Percentiles rank a stretch among this genome's conserved stretches.
phyloP scores from a whole-genome alignment of 2,113 vertebrate species.

The Aythya baeri region DNA sequence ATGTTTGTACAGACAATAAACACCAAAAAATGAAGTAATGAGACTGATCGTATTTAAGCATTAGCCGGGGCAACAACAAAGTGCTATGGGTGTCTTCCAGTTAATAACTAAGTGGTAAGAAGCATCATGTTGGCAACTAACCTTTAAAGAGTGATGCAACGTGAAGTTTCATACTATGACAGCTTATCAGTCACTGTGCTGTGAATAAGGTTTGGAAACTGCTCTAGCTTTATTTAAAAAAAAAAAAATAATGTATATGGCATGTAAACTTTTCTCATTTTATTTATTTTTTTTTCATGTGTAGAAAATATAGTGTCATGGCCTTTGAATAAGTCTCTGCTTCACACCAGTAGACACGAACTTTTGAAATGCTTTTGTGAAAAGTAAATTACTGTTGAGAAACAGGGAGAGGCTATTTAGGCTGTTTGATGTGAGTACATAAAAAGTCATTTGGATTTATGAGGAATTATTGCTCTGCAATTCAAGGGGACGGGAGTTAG shows the following conservation, averaged over 20 bases:
- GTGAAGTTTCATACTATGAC: neutral
- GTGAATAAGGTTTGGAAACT: neutral
- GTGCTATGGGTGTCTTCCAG: neutral
- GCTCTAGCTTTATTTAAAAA: neutral
- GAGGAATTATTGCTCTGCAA: neutral
- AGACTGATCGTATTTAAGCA: neutral
- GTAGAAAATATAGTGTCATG: neutral
- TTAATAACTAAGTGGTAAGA: neutral
- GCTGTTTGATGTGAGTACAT: neutral
- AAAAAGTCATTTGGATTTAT: neutral
- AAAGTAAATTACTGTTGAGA: neutral
- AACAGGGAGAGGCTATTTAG: neutral
- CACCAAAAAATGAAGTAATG: neutral
- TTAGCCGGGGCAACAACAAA: neutral
- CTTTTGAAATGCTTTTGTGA: neutral
- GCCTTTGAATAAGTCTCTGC: neutral
- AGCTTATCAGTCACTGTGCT: neutral
- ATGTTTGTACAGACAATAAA: neutral
- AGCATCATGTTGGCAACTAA: fast-evolving
- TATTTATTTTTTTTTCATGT: neutral
- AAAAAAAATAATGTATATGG: neutral
- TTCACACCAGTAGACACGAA: neutral
- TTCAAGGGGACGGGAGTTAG: neutral
- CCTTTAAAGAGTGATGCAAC: neutral
- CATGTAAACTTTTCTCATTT: neutral